Base-by-base conservation (phyloP, 64 coral and sea anemone species). In the Astreopora myriophthalma region DNA sequence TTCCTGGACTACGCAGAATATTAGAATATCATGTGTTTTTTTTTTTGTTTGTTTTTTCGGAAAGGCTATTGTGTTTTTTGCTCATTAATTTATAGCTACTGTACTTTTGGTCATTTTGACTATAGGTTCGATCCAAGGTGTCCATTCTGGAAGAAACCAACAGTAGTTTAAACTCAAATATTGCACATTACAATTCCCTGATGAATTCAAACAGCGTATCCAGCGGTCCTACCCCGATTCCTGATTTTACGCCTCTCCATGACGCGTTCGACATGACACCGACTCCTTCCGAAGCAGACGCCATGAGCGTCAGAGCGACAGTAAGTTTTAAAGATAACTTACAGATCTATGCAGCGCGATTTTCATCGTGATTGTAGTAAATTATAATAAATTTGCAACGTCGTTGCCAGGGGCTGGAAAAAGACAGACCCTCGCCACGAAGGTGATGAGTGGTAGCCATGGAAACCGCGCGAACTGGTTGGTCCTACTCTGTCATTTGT, bases 251-350 rank as follows among this genome's bases (percentile, higher is more conserved):
- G 17, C 91, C 97, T 26, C 89, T 99, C 11, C 62, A 94, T 30
- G 97, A 96, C 66, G 94, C 76, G n/a, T 99, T 99, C 58, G 94
- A 89, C 28, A 95, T 99, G 69, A 95, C 97, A 36, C 94, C 97
- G 28, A 99, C 97, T 74, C 95, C 92, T 8, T 99, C 97, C 27
- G 97, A 99, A 87, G 89, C 94, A 10, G 97, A 99, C 63, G 89
- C 97, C 2, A 96, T 99, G 97, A 99, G 97, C 40, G 87, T 99
- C 39, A 93, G 97, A 87, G 97, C 97, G 17, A 99, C 97, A 24
- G 97, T 99, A 89, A 96, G 97, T 92, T 26, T 11, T 66, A 9
- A 16, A n/a, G 33, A 63, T 40, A 10, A 31, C 2, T 40, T 29
- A 28, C 13, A 44, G 20, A n/a, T 73, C 3, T 42, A 25, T 19